Conservation (phyloP, 2,888 invertebrate genomes). For the Sisyra nigra region DNA sequence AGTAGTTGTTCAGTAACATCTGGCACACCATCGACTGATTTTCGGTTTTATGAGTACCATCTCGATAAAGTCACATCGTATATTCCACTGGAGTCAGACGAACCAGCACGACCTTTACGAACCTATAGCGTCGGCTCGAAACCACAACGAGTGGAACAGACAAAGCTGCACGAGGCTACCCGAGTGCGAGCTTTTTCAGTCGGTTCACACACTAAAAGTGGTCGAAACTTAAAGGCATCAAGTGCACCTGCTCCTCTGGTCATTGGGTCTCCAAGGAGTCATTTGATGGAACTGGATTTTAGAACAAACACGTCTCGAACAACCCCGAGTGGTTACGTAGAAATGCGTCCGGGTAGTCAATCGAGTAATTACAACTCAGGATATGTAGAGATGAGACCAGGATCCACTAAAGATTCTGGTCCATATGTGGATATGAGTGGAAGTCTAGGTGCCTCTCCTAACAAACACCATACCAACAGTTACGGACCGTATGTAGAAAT, state of each 20-base stretch:
- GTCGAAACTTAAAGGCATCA: constrained; percentile 37
- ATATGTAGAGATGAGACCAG: constrained; percentile 17
- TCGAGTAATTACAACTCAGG: constrained; percentile 15
- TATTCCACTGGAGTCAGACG: constrained; percentile 46
- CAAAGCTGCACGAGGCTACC: constrained; percentile 28
- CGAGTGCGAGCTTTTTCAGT: constrained; percentile 64
- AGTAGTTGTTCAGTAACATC: constrained; percentile 61
- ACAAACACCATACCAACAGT: constrained; percentile 12
- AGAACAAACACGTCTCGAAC: constrained; percentile 20
- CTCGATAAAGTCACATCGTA: constrained; percentile 68
- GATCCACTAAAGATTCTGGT: constrained; percentile 25
- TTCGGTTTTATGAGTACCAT: constrained; percentile 59
- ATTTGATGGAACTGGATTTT: constrained; percentile 73
- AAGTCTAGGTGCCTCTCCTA: constrained; percentile 21
- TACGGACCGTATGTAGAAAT: constrained; percentile 22
- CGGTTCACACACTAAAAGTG: constrained; percentile 46
- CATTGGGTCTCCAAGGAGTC: constrained; percentile 42
- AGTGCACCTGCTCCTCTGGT: constrained; percentile 59
- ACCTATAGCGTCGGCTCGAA: constrained; percentile 78
- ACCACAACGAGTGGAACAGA: constrained; percentile 26
- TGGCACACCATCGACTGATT: constrained; percentile 68
- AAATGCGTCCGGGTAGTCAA: constrained; percentile 26
- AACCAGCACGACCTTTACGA: constrained; percentile 45
- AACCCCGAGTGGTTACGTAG: constrained; percentile 22
- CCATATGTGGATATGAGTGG: constrained; percentile 34